phyloP scores from a whole-genome alignment of 2,888 invertebrate species.

The Heliconius charithonia region DNA sequence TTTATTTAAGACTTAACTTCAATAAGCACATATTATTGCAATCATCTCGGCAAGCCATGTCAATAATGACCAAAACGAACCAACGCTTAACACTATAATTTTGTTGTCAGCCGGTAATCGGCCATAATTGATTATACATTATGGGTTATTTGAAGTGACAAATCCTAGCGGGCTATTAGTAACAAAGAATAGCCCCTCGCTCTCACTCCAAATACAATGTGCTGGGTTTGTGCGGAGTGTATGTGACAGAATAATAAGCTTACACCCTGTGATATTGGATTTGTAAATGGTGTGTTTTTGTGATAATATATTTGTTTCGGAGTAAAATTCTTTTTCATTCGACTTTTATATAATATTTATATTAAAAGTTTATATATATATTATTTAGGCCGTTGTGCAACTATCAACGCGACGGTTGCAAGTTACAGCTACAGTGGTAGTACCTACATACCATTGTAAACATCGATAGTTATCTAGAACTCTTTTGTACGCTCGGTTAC shows the following conservation, averaged over 20 bases:
- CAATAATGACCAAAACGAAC: constrained; percentile 22
- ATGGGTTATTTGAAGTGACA: constrained; percentile 48
- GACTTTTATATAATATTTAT: not conserved
- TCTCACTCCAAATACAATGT: constrained; percentile 47
- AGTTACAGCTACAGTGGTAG: not conserved
- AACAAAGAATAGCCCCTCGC: constrained; percentile 54
- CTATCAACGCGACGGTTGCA: not conserved
- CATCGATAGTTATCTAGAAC: not conserved
- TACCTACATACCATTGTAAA: not conserved
- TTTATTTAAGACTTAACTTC: not conserved
- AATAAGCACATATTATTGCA: not conserved
- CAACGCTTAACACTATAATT: constrained; percentile 43
- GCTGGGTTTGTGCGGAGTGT: constrained; percentile 66
- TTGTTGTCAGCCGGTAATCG: constrained; percentile 49
- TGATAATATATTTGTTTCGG: constrained; percentile 51
- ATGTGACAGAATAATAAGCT: constrained; percentile 79
- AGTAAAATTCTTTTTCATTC: not conserved
- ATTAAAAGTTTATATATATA: not conserved
- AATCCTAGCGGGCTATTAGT: constrained; percentile 51
- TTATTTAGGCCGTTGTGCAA: too few relatives aligned
- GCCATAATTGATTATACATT: constrained; percentile 49
- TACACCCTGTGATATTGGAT: constrained; percentile 73
- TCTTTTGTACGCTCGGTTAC: not conserved
- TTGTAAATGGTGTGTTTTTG: constrained; percentile 67
- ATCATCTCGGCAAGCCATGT: not conserved